Percentiles rank a stretch among this genome's conserved stretches.
Evolutionary conservation across 1,140 invertebrate genomes (phyloP).

Genomic region (Acromyrmex heyeri): DNA sequence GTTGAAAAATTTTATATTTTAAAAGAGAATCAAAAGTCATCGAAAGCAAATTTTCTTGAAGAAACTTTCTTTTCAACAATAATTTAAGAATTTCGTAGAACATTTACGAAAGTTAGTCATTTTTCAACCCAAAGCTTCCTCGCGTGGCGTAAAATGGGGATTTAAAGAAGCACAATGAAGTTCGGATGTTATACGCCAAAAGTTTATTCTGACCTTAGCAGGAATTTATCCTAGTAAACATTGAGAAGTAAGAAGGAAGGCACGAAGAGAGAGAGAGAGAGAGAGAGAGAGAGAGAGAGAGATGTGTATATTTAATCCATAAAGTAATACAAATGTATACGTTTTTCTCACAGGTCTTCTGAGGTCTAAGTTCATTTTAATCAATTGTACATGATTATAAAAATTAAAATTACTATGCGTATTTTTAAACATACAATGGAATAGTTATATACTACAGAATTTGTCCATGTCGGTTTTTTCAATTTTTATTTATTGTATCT

Average conservation of each 20-base stretch:
- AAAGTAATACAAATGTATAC: constrained; percentile 6
- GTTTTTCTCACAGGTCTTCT: neutral
- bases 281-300: neutral
- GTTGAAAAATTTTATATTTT: neutral
- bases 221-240: constrained; percentile 18
- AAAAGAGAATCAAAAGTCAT: neutral
- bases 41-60: neutral
- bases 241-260: neutral
- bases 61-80: neutral
- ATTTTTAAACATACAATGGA: neutral
- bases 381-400: neutral
- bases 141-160: constrained; percentile 27
- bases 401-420: neutral
- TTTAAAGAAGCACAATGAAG: constrained; percentile 44
- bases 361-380: neutral
- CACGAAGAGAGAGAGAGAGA: neutral
- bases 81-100: constrained; percentile 36
- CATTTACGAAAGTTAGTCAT: constrained; percentile 44
- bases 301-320: constrained; percentile 6
- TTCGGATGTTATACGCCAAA: neutral
- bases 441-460: neutral
- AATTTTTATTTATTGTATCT: constrained; percentile 2
- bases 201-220: constrained; percentile 35
- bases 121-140: constrained; percentile 32
- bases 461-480: neutral